phyloP scores from a whole-genome alignment of 2,888 invertebrate species.

The Acronicta alni region DNA sequence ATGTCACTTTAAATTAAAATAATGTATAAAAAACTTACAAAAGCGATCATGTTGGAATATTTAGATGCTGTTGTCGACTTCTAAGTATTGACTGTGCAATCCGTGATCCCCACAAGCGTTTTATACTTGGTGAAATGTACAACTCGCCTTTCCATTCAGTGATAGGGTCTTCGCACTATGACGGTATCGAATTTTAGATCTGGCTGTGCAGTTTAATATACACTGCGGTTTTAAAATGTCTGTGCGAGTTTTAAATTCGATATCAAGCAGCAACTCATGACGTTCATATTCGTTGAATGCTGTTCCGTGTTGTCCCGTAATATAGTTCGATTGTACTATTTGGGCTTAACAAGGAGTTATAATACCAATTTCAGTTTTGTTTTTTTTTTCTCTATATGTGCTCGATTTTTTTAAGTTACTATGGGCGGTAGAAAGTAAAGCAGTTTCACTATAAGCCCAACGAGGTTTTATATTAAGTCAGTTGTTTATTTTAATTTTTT shows the following conservation, averaged over 20 bases:
- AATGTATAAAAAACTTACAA: slow-evolving; percentile 76
- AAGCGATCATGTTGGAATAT: slow-evolving; percentile 85
- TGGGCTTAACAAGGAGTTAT: slow-evolving; percentile 48
- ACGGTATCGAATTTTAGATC: slow-evolving; percentile 28
- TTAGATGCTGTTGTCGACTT: slow-evolving; percentile 77
- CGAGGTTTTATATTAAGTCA: slow-evolving; percentile 8
- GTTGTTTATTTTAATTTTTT: slow-evolving; percentile 20
- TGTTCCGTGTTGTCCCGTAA: slow-evolving; percentile 38
- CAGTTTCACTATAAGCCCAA: slow-evolving; percentile 23
- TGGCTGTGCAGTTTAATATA: slow-evolving; percentile 8
- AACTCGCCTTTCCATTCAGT: slow-evolving; percentile 84
- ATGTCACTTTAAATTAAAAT: slow-evolving; percentile 37
- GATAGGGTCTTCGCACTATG: slow-evolving; percentile 75
- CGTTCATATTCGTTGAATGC: slow-evolving; percentile 12
- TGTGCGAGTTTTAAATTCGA: accelerated
- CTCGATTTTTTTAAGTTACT: slow-evolving; percentile 64
- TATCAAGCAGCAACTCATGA: slow-evolving; percentile 58
- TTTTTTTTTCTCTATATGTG: slow-evolving; percentile 66
- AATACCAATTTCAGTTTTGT: slow-evolving; percentile 70
- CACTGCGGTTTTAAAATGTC: slow-evolving; percentile 49
- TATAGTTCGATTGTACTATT: slow-evolving; percentile 68
- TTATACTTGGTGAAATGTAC: slow-evolving; percentile 87
- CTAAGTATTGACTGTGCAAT: slow-evolving; percentile 80
- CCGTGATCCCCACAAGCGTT: slow-evolving; percentile 75
- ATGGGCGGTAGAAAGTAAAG: slow-evolving; percentile 53